Evolutionary conservation across 2,113 vertebrate genomes (phyloP), one percentile per base, ranked within the genome.

Genomic region (Sinosuthora webbiana): DNA sequence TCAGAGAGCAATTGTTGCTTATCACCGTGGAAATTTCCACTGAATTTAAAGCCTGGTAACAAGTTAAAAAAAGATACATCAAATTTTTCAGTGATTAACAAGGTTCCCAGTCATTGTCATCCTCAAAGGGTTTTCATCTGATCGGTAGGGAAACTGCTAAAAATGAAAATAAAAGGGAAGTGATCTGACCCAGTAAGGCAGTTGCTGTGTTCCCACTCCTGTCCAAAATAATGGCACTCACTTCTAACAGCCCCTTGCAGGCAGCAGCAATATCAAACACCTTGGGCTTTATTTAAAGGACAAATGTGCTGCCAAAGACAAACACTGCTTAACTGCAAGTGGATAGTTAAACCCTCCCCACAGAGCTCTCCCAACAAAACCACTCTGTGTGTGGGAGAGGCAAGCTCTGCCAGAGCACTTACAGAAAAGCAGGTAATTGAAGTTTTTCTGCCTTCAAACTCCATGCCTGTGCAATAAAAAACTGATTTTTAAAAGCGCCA

Each of bases 31-130:
- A 95, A 93, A 89, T 82, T 65, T 73, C 67, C 67, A 90, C 93
- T 71, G 56, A 83, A 93, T 83, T 84, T 87, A 87, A 97, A 96
- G 76, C 83, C 78, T 84, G 31, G 62, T 86, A 92, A 90, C 91
- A 55, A 83, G 67, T n/a, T 33, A 68, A 73, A 83, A 77, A 92
- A 60, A 44, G 47, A 86, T 59, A 41, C 25, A 47, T 39, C 44
- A 70, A 60, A 53, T 77, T 71, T 93, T 83, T 80, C 63, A 45
- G 69, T 28, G 68, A 94, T 88, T 92, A 89, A 89, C 73, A 79
- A 57, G 73, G 53, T 88, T 83, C 75, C 41, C 45, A 37, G 50
- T 55, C 71, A 78, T 89, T 89, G 73, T 89, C 83, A 89, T 31
- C 62, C 83, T 87, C 92, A 92, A 67, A 90, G 89, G 67, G 73